A percentile compares a stretch with the other conserved stretches of the same genome.
Conservation (phyloP, 1,140 invertebrate genomes). For the Carposina sasakii region DNA sequence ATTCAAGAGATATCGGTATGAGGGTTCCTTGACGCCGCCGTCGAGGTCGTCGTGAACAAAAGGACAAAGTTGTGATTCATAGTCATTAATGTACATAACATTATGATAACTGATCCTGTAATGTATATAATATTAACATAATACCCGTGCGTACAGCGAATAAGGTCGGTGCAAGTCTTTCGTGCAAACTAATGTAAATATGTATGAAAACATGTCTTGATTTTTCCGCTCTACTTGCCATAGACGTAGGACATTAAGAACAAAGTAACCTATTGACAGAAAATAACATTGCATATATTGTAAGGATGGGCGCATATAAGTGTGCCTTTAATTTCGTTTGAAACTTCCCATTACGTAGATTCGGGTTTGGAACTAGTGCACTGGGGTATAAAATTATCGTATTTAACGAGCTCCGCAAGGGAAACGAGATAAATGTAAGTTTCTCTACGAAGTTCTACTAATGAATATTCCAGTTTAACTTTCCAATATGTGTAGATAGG, state of each 20-base stretch:
- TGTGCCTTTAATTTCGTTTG: no score
- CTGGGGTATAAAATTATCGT: no score
- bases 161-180: not conserved
- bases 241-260: conserved; percentile 13
- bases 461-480: no score
- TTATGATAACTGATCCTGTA: conserved; percentile 13
- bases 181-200: conserved; percentile 30
- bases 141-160: conserved; percentile 21
- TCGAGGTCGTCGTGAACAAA: conserved; percentile 61
- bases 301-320: no score
- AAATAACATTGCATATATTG: no score
- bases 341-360: no score
- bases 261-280: no score
- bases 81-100: conserved; percentile 34
- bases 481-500: no score
- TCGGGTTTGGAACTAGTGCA: no score
- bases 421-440: no score
- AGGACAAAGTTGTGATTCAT: conserved; percentile 59
- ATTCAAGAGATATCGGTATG: conserved; percentile 91
- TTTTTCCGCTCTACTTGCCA: conserved; percentile 26
- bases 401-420: no score
- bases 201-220: conserved; percentile 26
- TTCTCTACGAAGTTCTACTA: no score
- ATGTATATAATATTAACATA: conserved; percentile 39
- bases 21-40: conserved; percentile 58